Percentiles rank a stretch among this genome's conserved stretches.
phyloP scores from a whole-genome alignment of 2,797 vertebrate genomes.

The Falco naumanni region DNA sequence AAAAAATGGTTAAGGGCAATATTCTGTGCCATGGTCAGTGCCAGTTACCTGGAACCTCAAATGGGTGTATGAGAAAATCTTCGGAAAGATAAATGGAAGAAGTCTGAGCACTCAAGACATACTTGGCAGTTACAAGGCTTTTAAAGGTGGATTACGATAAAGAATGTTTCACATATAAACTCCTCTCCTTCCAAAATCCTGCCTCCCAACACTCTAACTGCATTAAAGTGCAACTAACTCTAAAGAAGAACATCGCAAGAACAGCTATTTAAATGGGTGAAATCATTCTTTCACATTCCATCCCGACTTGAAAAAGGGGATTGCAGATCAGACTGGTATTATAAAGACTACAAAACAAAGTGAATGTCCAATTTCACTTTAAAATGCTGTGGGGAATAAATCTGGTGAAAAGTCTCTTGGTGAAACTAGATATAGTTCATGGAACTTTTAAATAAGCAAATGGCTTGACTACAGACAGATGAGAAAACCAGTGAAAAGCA shows the following conservation, averaged over 20 bases:
- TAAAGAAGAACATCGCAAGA: not conserved
- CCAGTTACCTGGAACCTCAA: not conserved
- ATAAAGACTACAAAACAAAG: not conserved
- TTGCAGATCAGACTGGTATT: not conserved
- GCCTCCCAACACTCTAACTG: not conserved
- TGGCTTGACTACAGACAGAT: not conserved
- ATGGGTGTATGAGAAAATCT: not conserved
- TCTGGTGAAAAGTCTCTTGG: not conserved
- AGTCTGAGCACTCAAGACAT: not conserved
- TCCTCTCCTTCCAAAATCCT: not conserved
- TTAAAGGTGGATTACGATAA: not conserved
- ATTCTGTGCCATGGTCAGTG: not conserved
- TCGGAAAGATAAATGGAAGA: not conserved
- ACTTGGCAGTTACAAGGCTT: not conserved
- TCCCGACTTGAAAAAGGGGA: not conserved
- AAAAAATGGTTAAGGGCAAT: not conserved
- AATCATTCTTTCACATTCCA: not conserved
- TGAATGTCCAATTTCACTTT: not conserved
- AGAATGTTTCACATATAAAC: not conserved
- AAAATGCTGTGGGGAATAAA: not conserved
- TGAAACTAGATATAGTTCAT: not conserved
- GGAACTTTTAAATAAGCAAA: not conserved
- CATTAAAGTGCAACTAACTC: not conserved
- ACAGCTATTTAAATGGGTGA: not conserved
- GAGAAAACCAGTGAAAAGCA: not conserved